Base-by-base conservation (phyloP, 2,888 invertebrate genomes). In the Galerucella nymphaeae region DNA sequence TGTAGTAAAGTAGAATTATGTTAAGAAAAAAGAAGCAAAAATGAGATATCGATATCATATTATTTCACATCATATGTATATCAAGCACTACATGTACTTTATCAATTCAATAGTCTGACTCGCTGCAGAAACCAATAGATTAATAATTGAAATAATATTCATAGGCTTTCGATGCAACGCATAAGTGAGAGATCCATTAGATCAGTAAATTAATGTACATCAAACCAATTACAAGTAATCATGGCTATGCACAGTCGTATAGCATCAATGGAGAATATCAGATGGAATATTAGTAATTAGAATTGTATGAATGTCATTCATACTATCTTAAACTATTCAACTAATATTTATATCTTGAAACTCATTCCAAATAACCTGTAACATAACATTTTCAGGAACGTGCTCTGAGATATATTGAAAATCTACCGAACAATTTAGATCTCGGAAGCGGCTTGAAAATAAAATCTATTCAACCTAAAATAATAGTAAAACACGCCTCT, bases 371-470 rank as follows among this genome's bases (percentile, higher is more conserved):
- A n/a, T n/a, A n/a, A n/a, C n/a, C n/a, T n/a, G n/a, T n/a, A n/a
- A n/a, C n/a, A n/a, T n/a, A n/a, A n/a, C n/a, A n/a, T 69, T 79
- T 87, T 75, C 88, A 93, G 93, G 93, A 93, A 88, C 89, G 93
- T 80, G 90, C 93, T 73, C 87, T 94, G 70, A 90, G 89, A 81
- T 93, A 91, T 82, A 91, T 94, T 50, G 93, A 93, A 81, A 85
- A 85, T n/a, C 87, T 90, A 38, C 87, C 90, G 38, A 90, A 89
- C 45, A 88, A 89, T 79, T 88, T 92, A 72, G 89, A 90, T 70
- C 86, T 93, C 53, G 90, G 90, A 30, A 92, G 91, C 76, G 92
- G 92, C 48, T 88, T 93, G 66, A 87, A 82, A 82, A 90, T 89
- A 84, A 91, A 87, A 80, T 90, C 86, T 70, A 78, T 73, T 53